Evolutionary conservation across 2,888 invertebrate genomes (phyloP).

Genomic region (Pristionchus mayeri): DNA sequence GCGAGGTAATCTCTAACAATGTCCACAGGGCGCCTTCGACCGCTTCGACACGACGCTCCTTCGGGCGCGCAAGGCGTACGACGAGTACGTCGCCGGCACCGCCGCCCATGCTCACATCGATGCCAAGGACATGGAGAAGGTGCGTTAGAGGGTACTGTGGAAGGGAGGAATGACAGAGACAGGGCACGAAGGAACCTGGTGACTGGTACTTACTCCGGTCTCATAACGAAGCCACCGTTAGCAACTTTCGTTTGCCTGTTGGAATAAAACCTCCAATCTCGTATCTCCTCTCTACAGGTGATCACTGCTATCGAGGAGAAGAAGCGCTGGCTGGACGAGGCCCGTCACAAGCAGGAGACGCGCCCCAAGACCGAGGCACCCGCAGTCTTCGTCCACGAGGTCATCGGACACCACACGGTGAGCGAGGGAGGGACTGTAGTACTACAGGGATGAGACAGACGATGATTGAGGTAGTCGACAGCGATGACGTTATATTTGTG

Average conservation of each 20-base stretch:
- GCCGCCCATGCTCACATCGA: slow-evolving; percentile 83
- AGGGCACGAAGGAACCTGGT: not conserved
- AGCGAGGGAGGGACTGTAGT: slow-evolving; percentile 70
- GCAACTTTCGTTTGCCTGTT: too few relatives aligned
- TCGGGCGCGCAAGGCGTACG: slow-evolving; percentile 84
- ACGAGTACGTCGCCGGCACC: slow-evolving; percentile 75
- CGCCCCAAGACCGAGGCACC: slow-evolving; percentile 66
- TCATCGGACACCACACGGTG: slow-evolving; percentile 86
- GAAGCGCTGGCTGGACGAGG: slow-evolving; percentile 87
- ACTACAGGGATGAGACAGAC: not conserved
- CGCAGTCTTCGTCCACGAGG: slow-evolving; percentile 80
- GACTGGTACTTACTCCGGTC: not conserved
- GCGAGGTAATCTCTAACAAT: too few relatives aligned
- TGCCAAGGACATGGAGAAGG: slow-evolving; percentile 83
- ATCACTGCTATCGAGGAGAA: slow-evolving; percentile 84
- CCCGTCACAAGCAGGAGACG: slow-evolving; percentile 81
- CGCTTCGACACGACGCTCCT: slow-evolving; percentile 87
- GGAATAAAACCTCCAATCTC: not conserved
- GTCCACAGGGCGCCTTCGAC: slow-evolving; percentile 82
- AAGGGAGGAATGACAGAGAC: not conserved
- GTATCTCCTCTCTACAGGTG: slow-evolving; percentile 51
- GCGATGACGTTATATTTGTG: not conserved
- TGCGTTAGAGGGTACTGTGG: slow-evolving; percentile 76
- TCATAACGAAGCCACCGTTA: not conserved
- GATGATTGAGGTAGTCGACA: too few relatives aligned